Conservation (phyloP, 2,113 vertebrate species). For the Polypterus senegalus region DNA sequence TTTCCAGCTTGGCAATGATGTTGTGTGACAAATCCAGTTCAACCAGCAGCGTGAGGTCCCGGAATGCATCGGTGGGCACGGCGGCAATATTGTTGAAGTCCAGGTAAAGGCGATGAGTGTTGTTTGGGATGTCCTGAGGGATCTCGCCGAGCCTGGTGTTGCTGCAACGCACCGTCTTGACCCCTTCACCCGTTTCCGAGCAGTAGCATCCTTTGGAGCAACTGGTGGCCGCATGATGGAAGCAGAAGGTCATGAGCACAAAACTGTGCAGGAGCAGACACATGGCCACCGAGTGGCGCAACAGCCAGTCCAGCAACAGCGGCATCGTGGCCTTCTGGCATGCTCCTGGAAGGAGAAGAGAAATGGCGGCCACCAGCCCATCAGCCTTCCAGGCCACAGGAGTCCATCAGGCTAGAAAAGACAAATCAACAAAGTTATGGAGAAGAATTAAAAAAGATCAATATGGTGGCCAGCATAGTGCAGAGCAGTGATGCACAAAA, state of each 20-base stretch:
- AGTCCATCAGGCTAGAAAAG: slow-evolving; percentile 6
- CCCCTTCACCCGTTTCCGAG: slow-evolving; percentile 59
- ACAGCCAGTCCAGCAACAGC: slow-evolving; percentile 39
- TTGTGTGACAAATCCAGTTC: slow-evolving; percentile 94
- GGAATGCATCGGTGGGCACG: slow-evolving; percentile 73
- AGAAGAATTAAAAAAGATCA: background rate
- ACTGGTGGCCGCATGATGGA: slow-evolving; percentile 44
- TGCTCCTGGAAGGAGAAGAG: slow-evolving; percentile 31
- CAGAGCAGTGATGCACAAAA: background rate
- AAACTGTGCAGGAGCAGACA: slow-evolving; percentile 67
- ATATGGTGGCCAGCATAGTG: background rate
- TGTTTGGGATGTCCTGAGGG: slow-evolving; percentile 80
- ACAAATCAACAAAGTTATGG: background rate
- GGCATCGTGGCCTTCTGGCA: slow-evolving; percentile 42
- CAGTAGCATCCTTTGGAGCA: slow-evolving; percentile 78
- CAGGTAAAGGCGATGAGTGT: slow-evolving; percentile 80
- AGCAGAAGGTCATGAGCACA: slow-evolving; percentile 67
- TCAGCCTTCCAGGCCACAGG: slow-evolving; percentile 27
- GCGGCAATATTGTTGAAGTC: slow-evolving; percentile 79
- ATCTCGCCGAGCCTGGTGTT: slow-evolving; percentile 69
- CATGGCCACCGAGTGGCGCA: slow-evolving; percentile 53
- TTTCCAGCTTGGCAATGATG: slow-evolving; percentile 58
- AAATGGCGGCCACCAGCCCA: slow-evolving; percentile 28
- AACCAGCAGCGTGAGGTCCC: slow-evolving; percentile 60
- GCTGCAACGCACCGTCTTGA: slow-evolving; percentile 86